Percentiles rank a stretch among this genome's conserved stretches.
Conservation (phyloP, 2,113 vertebrate genomes). For the Anhinga anhinga region DNA sequence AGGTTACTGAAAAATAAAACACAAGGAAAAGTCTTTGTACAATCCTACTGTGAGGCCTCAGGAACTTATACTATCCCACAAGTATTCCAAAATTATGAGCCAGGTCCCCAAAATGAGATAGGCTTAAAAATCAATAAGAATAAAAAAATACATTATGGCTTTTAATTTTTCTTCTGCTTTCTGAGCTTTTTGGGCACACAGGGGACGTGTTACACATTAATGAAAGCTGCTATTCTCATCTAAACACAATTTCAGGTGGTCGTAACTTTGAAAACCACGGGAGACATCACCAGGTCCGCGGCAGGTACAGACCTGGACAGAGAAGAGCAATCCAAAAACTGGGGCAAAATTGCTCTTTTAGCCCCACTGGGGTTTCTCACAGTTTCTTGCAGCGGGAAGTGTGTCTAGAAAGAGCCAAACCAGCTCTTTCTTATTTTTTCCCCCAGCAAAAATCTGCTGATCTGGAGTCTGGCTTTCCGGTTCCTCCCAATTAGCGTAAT, state of each 20-base stretch:
- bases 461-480: constrained; percentile 3
- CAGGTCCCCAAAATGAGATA: constrained; percentile 32
- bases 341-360: neutral
- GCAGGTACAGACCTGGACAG: neutral
- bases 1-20: constrained; percentile 50
- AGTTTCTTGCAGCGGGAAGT: neutral
- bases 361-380: neutral
- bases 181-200: constrained; percentile 38
- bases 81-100: neutral
- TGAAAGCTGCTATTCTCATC: constrained; percentile 59
- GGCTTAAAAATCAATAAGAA: constrained; percentile 68
- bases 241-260: constrained; percentile 48
- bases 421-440: neutral
- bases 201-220: constrained; percentile 37
- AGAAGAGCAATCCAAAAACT: neutral
- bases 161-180: constrained; percentile 61
- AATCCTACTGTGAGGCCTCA: neutral
- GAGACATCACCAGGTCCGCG: neutral
- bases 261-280: constrained; percentile 8
- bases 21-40: constrained; percentile 3
- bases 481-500: constrained; percentile 2
- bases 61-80: constrained; percentile 4
- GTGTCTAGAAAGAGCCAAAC: neutral
- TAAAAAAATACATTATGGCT: constrained; percentile 42
- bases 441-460: constrained; percentile 45